Base-by-base conservation (phyloP, 2,797 vertebrate species). In the Rhinatrema bivittatum region DNA sequence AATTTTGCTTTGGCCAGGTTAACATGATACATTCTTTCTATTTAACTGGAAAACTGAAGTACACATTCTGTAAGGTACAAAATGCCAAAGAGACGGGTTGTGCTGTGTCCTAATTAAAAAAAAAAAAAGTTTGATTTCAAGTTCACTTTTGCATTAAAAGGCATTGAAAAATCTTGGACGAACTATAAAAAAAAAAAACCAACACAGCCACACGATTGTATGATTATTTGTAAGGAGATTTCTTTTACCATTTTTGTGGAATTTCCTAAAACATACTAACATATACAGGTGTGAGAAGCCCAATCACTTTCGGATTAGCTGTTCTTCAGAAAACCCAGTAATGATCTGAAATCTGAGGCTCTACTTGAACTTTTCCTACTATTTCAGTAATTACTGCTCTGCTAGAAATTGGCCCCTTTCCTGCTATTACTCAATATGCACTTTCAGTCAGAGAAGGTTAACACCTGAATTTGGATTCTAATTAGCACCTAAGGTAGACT, bases 351-450 rank as follows among this genome's bases (percentile, higher is more conserved):
- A 97, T 87, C 72, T 62, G 89, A 94, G 87, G 76, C 88, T 79
- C 59, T 61, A 84, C 81, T 79, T 93, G 87, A 96, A 94, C 90
- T 92, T 93, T 82, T 71, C n/a, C 86, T 85, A 73, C 87, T 93
- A 94, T 93, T 96, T 94, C 89, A 94, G 80, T 95, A 93, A 96
- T 96, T 95, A 85, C 83, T 86, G 87, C 86, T 86, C 74, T 87
- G 78, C 60, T 81, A 77, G 65, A 79, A 81, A 81, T 72, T 80
- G 81, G 79, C 79, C 78, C 73, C 70, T 71, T 81, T 81, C 79
- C 79, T 80, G 67, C 76, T 79, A 81, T 86, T 86, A 78, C 78
- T 75, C 76, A 78, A 81, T 72, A 74, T 50, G 63, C 64, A 66
- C 71, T 79, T 79, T 72, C 72, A 70, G 67, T 70, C 68, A 77